Evolutionary conservation across 2,888 invertebrate genomes (phyloP).

Genomic region (Lomographa bimaculata): DNA sequence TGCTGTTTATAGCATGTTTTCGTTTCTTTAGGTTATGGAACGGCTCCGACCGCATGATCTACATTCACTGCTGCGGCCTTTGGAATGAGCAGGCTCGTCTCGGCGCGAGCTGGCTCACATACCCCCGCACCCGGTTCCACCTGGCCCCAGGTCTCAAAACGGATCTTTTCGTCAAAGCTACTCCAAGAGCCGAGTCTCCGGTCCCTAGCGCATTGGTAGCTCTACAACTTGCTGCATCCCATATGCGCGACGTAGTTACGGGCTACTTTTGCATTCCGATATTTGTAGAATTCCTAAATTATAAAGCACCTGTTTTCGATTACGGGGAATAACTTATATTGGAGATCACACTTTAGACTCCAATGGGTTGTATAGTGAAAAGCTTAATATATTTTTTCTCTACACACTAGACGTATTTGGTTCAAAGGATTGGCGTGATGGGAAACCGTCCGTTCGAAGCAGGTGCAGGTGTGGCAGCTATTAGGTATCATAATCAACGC

Average conservation of each 20-base stretch:
- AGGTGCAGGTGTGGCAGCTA: no score
- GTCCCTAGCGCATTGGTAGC: slow-evolving; percentile 40
- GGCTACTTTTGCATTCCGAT: slow-evolving; percentile 59
- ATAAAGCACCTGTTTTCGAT: slow-evolving; percentile 25
- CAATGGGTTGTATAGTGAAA: no score
- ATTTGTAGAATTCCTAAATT: slow-evolving; percentile 53
- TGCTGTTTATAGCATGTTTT: no score
- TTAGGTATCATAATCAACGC: no score
- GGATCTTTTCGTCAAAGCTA: slow-evolving; percentile 47
- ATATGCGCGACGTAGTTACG: slow-evolving; percentile 56
- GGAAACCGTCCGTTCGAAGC: no score
- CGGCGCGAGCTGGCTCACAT: slow-evolving; percentile 59
- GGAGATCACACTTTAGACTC: no score
- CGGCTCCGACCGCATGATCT: slow-evolving; percentile 47
- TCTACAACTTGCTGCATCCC: slow-evolving; percentile 57
- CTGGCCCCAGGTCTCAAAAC: slow-evolving; percentile 57
- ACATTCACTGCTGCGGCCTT: slow-evolving; percentile 55
- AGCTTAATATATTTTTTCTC: no score
- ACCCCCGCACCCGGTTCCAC: slow-evolving; percentile 55
- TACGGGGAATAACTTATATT: no score
- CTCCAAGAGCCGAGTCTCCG: slow-evolving; percentile 45
- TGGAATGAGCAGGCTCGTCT: slow-evolving; percentile 52
- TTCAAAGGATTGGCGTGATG: no score
- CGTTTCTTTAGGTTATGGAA: slow-evolving; percentile 59
- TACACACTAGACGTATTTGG: no score